These are phyloP conservation scores for Ceyx melanurus DNA, from an alignment of 2,113 vertebrate species.

Conservation along the genomic window DNA sequence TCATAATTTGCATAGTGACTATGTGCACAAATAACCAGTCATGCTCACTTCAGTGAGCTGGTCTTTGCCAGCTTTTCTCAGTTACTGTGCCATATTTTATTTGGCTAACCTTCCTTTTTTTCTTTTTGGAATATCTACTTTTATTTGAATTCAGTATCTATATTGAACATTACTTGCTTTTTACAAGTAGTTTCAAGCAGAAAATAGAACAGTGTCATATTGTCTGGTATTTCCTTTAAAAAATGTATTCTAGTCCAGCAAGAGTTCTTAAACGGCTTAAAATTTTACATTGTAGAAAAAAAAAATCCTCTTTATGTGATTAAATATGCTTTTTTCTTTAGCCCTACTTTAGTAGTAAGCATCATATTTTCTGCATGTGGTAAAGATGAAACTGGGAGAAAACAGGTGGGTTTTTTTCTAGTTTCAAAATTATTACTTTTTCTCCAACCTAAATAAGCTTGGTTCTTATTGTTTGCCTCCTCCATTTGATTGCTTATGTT, in stretches of 20 bases:
- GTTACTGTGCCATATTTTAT: not conserved
- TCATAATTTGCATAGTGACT: not conserved
- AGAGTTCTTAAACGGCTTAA: not conserved
- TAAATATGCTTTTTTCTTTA: not conserved
- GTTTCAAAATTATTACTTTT: not conserved
- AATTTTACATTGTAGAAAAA: not conserved
- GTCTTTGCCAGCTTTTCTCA: not conserved
- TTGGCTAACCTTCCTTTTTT: constrained; percentile 9
- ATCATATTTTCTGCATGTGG: not conserved
- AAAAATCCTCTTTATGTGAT: not conserved
- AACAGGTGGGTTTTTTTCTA: not conserved
- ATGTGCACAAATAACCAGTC: constrained; percentile 8
- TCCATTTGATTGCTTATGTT: not conserved
- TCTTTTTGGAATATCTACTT: not conserved
- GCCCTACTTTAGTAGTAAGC: not conserved
- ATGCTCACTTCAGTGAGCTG: constrained; percentile 6
- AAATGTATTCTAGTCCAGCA: not conserved
- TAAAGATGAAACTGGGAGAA: not conserved
- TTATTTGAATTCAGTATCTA: not conserved
- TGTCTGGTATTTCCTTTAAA: not conserved
- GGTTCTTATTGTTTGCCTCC: not conserved
- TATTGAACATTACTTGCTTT: not conserved
- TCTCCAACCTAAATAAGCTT: not conserved
- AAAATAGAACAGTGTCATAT: not conserved
- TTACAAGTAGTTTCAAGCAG: not conserved